Conservation (phyloP, 2,888 invertebrate species). For the Latrodectus hesperus region DNA sequence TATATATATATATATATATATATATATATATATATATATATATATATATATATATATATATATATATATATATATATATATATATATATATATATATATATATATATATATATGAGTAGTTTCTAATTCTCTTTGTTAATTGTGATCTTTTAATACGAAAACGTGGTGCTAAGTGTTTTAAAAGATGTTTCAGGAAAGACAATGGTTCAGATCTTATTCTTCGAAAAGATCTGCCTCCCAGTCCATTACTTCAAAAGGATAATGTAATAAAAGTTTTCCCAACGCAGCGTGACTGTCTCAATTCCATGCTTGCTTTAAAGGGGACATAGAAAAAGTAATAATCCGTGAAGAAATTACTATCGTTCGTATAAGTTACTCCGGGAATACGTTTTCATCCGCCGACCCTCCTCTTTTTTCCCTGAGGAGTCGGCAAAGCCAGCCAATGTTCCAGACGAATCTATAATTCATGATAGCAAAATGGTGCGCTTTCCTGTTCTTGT, state of each 20-base stretch:
- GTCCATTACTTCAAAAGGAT: neutral
- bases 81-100: too few species aligned
- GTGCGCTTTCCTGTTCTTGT: constrained; percentile 13
- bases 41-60: neutral
- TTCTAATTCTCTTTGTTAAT: neutral
- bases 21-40: neutral
- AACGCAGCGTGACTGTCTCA: constrained; percentile 19
- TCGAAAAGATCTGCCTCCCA: neutral
- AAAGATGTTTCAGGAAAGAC: too few species aligned
- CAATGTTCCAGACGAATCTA: constrained; percentile 32
- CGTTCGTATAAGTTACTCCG: neutral
- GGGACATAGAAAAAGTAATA: constrained; percentile 45
- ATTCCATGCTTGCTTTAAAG: constrained; percentile 21
- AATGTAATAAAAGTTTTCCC: constrained; percentile 28
- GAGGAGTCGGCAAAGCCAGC: neutral
- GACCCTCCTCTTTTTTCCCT: constrained; percentile 5
- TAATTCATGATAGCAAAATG: constrained; percentile 38
- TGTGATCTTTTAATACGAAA: too few species aligned
- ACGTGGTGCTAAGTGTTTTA: too few species aligned
- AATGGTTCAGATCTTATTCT: too few species aligned
- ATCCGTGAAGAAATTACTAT: constrained; percentile 57
- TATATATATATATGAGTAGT: neutral
- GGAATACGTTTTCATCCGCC: constrained; percentile 14
- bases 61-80: neutral
- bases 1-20: neutral